Evolutionary conservation across 2,797 vertebrate species (phyloP), one percentile per base, ranked within the genome.

Genomic region (Hafferia zeledoni): DNA sequence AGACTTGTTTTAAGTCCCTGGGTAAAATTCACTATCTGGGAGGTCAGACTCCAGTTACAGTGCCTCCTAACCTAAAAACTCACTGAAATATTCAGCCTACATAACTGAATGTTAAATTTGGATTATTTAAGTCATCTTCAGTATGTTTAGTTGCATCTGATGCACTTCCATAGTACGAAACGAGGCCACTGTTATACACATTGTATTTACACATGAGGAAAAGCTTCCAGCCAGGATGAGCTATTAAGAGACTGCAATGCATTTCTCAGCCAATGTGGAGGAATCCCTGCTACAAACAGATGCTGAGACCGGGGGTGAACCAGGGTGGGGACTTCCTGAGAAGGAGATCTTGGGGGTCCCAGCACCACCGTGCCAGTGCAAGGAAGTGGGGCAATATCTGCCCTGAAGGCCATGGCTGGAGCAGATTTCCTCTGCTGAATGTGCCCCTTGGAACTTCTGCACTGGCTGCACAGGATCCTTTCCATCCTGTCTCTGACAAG

Each of bases 151-250:
- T 80, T 88, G 69, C 3, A 5, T 79, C 55, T 5, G 19, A 63
- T 81, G 72, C 72, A 11, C 47, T 93, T 87, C 76, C 23, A 18
- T 60, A 67, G 70, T n/a, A 67, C 0, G 19, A 93, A 97, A 88
- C 1, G 68, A 90, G 87, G 70, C 80, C 69, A 39, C 49, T 72
- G 55, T 78, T 93, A 31, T 43, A 83, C 77, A 78, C 63, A 3
- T 3, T 46, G 41, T 93, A 78, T 92, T 95, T 92, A 78, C 70
- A 69, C 35, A 76, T 0, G 1, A 82, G 77, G 70, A 78, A 72
- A 67, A 91, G 56, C 85, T 86, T 86, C 70, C 87, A 95, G 85
- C 46, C 77, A 83, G 87, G 27, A 60, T 67, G 83, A 93, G 59
- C 77, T 91, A 19, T 76, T 79, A 76, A 50, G 69, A 87, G 63